Conservation (phyloP, 1,140 invertebrate genomes). For the Mesaphorura yosii region DNA sequence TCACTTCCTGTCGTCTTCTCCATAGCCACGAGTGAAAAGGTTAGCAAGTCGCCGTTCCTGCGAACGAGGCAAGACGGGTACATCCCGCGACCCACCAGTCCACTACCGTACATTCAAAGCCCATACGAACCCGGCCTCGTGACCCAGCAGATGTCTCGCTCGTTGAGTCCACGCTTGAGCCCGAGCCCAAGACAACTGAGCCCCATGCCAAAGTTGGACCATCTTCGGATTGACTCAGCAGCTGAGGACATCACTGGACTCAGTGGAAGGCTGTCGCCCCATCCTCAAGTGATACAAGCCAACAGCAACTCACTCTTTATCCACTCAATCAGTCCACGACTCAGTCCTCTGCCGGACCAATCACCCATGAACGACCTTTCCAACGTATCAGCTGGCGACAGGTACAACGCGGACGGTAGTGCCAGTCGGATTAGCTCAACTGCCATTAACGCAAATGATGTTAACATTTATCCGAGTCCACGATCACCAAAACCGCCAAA, state of each 20-base stretch:
- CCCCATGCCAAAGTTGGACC: too few species aligned
- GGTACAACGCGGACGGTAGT: constrained; percentile 5
- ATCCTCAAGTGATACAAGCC: background rate
- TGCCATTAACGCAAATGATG: background rate
- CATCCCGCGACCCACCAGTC: constrained; percentile 33
- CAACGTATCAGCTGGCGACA: constrained; percentile 3
- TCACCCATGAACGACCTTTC: constrained; percentile 28
- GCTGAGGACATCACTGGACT: background rate
- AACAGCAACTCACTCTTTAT: too few species aligned
- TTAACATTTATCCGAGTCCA: constrained; percentile 40
- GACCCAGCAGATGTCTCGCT: background rate
- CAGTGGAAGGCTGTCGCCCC: background rate
- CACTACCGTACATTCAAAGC: constrained; percentile 11
- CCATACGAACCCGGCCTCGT: background rate
- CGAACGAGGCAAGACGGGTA: constrained; percentile 55
- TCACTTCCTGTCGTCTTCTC: too few species aligned
- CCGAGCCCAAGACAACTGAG: constrained; percentile 8
- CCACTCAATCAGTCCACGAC: constrained; percentile 12
- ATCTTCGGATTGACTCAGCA: background rate
- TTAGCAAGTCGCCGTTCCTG: constrained; percentile 36
- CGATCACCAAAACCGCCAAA: constrained; percentile 56
- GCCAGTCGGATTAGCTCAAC: background rate
- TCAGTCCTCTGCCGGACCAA: constrained; percentile 23
- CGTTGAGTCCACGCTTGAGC: constrained; percentile 2
- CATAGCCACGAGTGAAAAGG: constrained; percentile 41